These are phyloP conservation scores for Andrena bicolor DNA, from an alignment of 2,888 invertebrate genomes.

Conservation along the genomic window DNA sequence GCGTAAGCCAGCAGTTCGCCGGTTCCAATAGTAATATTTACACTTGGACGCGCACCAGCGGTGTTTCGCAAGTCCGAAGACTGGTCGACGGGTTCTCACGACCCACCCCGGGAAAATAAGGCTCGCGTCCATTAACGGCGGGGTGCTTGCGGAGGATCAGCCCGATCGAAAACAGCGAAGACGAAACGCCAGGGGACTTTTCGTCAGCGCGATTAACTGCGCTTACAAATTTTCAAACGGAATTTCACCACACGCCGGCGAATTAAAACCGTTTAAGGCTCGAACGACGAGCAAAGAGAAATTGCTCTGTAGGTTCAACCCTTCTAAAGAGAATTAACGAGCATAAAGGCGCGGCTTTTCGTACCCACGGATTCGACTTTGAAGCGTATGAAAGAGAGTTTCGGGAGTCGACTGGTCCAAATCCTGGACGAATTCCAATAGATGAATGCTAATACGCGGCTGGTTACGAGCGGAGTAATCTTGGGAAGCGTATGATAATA, in stretches of 20 bases:
- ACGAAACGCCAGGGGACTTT: background rate
- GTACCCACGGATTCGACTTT: conserved; percentile 62
- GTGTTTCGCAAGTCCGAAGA: conserved; percentile 10
- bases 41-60: conserved; percentile 9
- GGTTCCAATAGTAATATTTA: conserved; percentile 61
- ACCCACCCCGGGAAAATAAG: conserved; percentile 29
- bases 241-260: background rate
- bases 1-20: conserved; percentile 26
- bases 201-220: conserved; percentile 19
- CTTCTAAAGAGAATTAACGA: conserved; percentile 64
- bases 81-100: conserved; percentile 29
- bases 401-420: conserved; percentile 14
- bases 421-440: too few relatives aligned
- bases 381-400: conserved; percentile 54
- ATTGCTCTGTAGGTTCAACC: conserved; percentile 42
- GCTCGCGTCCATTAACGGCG: background rate
- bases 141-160: background rate
- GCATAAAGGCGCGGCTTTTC: conserved; percentile 42
- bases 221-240: conserved; percentile 40
- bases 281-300: conserved; percentile 58
- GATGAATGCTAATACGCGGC: too few relatives aligned
- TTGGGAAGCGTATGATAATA: too few relatives aligned
- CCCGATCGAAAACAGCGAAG: background rate
- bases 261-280: conserved; percentile 46
- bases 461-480: too few relatives aligned